These are phyloP conservation scores for Drosophila flavopinicola DNA, from an alignment of 2,888 invertebrate genomes.

Conservation along the genomic window DNA sequence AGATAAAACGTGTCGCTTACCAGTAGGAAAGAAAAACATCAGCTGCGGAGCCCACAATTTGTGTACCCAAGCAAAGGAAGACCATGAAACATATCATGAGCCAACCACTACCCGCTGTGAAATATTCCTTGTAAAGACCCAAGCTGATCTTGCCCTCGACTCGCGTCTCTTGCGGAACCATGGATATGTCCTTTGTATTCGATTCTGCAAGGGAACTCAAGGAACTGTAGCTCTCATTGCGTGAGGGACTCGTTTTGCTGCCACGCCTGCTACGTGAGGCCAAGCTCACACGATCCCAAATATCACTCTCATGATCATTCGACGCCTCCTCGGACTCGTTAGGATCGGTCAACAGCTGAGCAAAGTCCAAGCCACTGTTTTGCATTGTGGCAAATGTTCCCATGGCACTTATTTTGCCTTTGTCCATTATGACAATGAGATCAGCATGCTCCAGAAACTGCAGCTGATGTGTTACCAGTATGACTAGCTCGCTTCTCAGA, in stretches of 20 bases:
- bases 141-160: constrained; percentile 87
- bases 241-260: constrained; percentile 65
- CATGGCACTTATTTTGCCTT: constrained; percentile 84
- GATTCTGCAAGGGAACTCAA: constrained; percentile 85
- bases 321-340: constrained; percentile 82
- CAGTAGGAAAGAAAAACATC: constrained; percentile 92
- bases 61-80: constrained; percentile 88
- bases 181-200: constrained; percentile 82
- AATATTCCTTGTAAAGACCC: constrained; percentile 88
- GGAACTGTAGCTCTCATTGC: constrained; percentile 82
- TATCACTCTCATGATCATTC: constrained; percentile 67
- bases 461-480: constrained; percentile 93
- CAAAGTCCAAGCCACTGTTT: constrained; percentile 91
- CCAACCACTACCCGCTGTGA: constrained; percentile 89
- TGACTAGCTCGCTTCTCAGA: constrained; percentile 88
- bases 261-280: constrained; percentile 61
- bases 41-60: constrained; percentile 89
- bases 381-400: constrained; percentile 89
- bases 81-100: constrained; percentile 86
- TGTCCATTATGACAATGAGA: constrained; percentile 83
- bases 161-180: constrained; percentile 86
- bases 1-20: constrained; percentile 80
- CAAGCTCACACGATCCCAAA: constrained; percentile 43
- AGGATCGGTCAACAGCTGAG: constrained; percentile 87
- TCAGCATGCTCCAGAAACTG: constrained; percentile 90